These are phyloP conservation scores for Lobophora halterata DNA, from an alignment of 2,888 invertebrate species.

Conservation along the genomic window DNA sequence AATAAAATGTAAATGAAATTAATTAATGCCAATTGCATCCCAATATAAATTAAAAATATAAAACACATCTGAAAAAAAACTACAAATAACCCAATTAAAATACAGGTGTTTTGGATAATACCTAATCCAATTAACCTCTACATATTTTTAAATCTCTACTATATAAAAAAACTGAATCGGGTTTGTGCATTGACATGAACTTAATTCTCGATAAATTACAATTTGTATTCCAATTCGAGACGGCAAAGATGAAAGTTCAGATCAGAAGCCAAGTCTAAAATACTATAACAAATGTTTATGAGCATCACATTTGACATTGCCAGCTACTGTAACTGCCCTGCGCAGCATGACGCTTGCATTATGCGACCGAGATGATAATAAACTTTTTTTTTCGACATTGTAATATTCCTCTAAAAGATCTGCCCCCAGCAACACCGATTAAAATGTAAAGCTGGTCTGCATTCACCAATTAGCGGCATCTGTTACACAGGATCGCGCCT, in stretches of 20 bases:
- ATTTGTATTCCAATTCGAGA: too few relatives aligned
- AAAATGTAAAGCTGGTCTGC: conserved; percentile 27
- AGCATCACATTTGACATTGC: conserved; percentile 14
- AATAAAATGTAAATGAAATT: too few relatives aligned
- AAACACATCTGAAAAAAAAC: background rate
- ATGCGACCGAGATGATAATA: conserved; percentile 19
- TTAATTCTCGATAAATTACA: too few relatives aligned
- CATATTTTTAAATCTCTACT: too few relatives aligned
- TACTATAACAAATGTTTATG: conserved; percentile 12
- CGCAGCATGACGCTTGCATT: conserved; percentile 26
- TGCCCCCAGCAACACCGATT: conserved; percentile 31
- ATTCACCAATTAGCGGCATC: conserved; percentile 23
- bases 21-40: too few relatives aligned
- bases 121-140: too few relatives aligned
- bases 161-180: too few relatives aligned
- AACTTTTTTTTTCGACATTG: conserved; percentile 17
- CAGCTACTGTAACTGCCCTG: conserved; percentile 23
- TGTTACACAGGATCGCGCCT: conserved; percentile 24
- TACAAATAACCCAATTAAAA: too few relatives aligned
- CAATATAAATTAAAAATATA: background rate
- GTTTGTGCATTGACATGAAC: too few relatives aligned
- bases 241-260: conserved; percentile 16
- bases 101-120: too few relatives aligned
- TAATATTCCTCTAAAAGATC: conserved; percentile 30
- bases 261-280: conserved; percentile 6